phyloP scores from a whole-genome alignment of 2,797 vertebrate species.

The Hozukius guyotensis region DNA sequence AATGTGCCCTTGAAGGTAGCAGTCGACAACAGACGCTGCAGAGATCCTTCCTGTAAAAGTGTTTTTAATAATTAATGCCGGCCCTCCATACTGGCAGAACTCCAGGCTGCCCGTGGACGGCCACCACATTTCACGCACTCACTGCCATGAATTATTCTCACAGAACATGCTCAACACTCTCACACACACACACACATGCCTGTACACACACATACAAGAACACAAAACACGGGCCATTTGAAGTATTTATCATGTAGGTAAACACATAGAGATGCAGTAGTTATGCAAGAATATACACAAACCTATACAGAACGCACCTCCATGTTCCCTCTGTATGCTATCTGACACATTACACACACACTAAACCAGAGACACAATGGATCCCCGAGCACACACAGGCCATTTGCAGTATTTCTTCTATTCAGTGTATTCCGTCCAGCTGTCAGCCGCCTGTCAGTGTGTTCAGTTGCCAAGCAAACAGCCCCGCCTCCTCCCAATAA shows the following conservation, averaged over 20 bases:
- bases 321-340: constrained; percentile 31
- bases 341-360: constrained; percentile 40
- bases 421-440: constrained; percentile 68
- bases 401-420: constrained; percentile 76
- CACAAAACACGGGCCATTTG: constrained; percentile 13
- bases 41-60: constrained; percentile 77
- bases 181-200: constrained; percentile 21
- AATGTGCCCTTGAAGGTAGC: constrained; percentile 64
- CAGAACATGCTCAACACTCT: constrained; percentile 21
- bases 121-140: constrained; percentile 73
- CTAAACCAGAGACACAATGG: constrained; percentile 49
- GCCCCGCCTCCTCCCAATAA: constrained; percentile 75
- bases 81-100: constrained; percentile 63
- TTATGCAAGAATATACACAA: constrained; percentile 15
- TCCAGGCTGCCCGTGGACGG: constrained; percentile 65
- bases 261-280: not conserved
- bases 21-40: constrained; percentile 59
- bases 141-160: constrained; percentile 77
- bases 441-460: constrained; percentile 76
- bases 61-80: constrained; percentile 82
- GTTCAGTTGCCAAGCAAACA: constrained; percentile 72
- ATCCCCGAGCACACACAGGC: constrained; percentile 54
- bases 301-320: not conserved
- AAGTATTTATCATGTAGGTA: constrained; percentile 38
- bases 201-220: not conserved